Evolutionary conservation across 2,113 vertebrate genomes (phyloP), one percentile per base, ranked within the genome.

Genomic region (Etheostoma cragini): DNA sequence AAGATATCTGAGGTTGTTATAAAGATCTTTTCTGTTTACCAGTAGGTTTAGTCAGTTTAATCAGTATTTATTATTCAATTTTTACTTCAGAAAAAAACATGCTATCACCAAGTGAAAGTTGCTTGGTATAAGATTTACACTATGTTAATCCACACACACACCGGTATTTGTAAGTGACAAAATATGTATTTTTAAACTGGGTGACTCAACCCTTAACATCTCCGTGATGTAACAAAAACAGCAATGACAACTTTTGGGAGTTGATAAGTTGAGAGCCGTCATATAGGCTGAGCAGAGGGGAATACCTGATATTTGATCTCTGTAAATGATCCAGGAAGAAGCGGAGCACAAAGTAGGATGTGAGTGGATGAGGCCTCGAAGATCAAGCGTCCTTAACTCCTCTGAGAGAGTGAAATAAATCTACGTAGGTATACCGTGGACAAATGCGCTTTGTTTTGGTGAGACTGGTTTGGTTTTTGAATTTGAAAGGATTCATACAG

Each of bases 281-380:
- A 52, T 12, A 47, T 71, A 35, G 66, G 56, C 73, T 76, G 60
- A 66, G 46, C 3, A 6, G n/a, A 78, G 60, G 60, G 52, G 45
- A 76, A 52, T 76, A 66, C 62, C 72, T 50, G 47, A 77, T 17
- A 35, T 61, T 19, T 63, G 60, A 71, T 62, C 35, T 30, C 63
- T 53, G 50, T 45, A 52, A 33, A 12, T 24, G 16, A 56, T 47
- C 22, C 42, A 63, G 60, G 61, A 78, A 63, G 61, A 0, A 38
- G 24, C 1, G 1, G 16, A 62, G 14, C 15, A 70, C 42, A 60
- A 74, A 70, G 21, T 46, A 26, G 62, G 26, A 42, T 1, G 1
- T 21, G 30, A 69, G 21, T 26, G 57, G 50, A 53, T 24, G 7
- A 57, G 13, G 24, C 5, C 22, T 45, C 30, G 24, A 19, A 15